These are phyloP conservation scores for Bagarius yarrelli DNA, from an alignment of 2,113 vertebrate species.

Conservation along the genomic window DNA sequence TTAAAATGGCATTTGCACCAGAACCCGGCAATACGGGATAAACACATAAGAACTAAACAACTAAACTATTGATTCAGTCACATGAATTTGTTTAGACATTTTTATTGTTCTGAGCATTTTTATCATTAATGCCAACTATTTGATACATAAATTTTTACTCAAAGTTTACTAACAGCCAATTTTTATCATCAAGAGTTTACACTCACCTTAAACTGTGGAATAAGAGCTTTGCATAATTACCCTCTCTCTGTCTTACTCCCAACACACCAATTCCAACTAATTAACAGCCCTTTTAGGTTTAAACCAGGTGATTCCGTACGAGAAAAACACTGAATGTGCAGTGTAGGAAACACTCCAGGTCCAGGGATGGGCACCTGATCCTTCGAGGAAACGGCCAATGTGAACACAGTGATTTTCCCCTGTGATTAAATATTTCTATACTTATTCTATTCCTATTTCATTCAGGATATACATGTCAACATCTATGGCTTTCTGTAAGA, in stretches of 20 bases:
- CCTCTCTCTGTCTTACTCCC: neutral
- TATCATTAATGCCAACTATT: neutral
- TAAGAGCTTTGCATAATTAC: neutral
- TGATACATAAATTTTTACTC: neutral
- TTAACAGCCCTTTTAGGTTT: neutral
- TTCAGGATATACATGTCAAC: neutral
- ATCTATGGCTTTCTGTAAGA: neutral
- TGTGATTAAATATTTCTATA: neutral
- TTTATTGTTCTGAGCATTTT: neutral
- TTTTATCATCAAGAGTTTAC: no score
- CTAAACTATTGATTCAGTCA: no score
- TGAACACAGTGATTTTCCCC: neutral
- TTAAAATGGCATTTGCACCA: neutral
- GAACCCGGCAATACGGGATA: neutral
- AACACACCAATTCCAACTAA: neutral
- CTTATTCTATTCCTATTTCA: neutral
- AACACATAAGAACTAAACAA: no score
- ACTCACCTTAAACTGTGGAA: neutral
- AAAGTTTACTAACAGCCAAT: neutral
- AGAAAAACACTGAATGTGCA: neutral
- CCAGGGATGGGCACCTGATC: neutral
- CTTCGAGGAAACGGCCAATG: neutral
- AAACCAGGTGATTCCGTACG: neutral
- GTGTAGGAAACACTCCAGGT: neutral
- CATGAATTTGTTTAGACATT: slow-evolving; percentile 36